Evolutionary conservation across 2,888 invertebrate genomes (phyloP).

Genomic region (Oeneis ivallda): DNA sequence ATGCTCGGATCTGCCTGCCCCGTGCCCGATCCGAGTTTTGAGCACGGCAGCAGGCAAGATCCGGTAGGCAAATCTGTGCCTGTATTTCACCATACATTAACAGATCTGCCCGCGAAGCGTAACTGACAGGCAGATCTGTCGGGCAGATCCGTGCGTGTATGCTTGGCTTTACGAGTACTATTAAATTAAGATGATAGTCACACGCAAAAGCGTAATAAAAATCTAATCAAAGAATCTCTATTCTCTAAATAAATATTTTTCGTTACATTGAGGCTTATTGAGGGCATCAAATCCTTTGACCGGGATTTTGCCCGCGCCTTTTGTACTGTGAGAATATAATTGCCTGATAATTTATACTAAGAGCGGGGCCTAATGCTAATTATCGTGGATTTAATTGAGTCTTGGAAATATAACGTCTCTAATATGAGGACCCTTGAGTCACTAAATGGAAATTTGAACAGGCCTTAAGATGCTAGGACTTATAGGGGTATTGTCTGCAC

Average conservation of each 20-base stretch:
- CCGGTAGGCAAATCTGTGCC: too few relatives aligned
- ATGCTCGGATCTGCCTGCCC: too few relatives aligned
- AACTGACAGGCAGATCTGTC: too few relatives aligned
- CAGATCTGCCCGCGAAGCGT: too few relatives aligned
- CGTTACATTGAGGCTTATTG: background rate
- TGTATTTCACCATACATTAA: too few relatives aligned
- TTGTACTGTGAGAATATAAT: constrained; percentile 21
- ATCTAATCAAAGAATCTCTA: background rate
- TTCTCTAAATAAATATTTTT: background rate
- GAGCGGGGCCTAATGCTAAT: constrained; percentile 24
- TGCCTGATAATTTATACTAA: constrained; percentile 32
- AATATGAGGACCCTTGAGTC: constrained; percentile 19
- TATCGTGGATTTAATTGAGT: constrained; percentile 34
- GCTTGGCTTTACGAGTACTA: too few relatives aligned
- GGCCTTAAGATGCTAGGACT: constrained; percentile 9
- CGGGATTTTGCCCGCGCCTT: background rate
- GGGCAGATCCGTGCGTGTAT: too few relatives aligned
- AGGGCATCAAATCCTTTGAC: background rate
- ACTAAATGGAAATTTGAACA: constrained; percentile 21
- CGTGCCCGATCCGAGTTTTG: too few relatives aligned
- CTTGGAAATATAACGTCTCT: constrained; percentile 31
- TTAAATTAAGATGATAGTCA: background rate
- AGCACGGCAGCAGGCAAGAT: too few relatives aligned
- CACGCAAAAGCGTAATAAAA: background rate
- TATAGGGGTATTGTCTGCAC: constrained; percentile 1